Conservation (phyloP, 2,888 invertebrate genomes). For the Rhagium mordax region DNA sequence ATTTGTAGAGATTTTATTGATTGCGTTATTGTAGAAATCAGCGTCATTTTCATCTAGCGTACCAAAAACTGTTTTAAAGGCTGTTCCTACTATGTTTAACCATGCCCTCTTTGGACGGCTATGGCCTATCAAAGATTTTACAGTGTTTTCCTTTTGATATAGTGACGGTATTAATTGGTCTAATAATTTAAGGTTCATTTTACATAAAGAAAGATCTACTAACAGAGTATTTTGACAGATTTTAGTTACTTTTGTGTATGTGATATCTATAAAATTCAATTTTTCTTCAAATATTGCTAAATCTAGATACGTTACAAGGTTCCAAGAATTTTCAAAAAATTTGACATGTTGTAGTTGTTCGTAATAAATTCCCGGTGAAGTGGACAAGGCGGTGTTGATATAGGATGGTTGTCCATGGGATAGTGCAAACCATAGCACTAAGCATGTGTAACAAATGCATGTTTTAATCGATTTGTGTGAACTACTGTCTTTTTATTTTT, state of each 20-base stretch:
- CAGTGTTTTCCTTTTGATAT: conserved; percentile 25
- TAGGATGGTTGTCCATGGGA: too few species aligned
- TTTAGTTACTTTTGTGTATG: conserved; percentile 18
- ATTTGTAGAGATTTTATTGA: conserved; percentile 33
- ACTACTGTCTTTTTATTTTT: conserved; percentile 40
- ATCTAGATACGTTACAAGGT: conserved; percentile 38
- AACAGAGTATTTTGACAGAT: conserved; percentile 14
- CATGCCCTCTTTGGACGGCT: conserved; percentile 28
- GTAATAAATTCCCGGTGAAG: conserved; percentile 32
- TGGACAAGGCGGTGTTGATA: conserved; percentile 2
- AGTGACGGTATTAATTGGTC: conserved; percentile 24
- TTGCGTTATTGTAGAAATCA: conserved; percentile 39
- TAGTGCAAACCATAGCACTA: not conserved
- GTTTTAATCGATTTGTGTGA: conserved; percentile 42
- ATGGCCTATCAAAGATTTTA: conserved; percentile 22
- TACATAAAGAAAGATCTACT: conserved; percentile 12
- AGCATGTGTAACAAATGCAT: conserved; percentile 41
- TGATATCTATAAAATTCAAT: conserved; percentile 28
- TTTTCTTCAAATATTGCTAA: conserved; percentile 24
- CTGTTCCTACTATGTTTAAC: conserved; percentile 33
- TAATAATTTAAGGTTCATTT: conserved; percentile 13
- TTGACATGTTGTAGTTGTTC: conserved; percentile 29
- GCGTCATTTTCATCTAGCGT: conserved; percentile 46
- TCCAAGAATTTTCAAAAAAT: conserved; percentile 36
- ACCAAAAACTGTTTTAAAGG: conserved; percentile 40